phyloP scores from a whole-genome alignment of 23 tunicate genomes.

The Pegea sp. region DNA sequence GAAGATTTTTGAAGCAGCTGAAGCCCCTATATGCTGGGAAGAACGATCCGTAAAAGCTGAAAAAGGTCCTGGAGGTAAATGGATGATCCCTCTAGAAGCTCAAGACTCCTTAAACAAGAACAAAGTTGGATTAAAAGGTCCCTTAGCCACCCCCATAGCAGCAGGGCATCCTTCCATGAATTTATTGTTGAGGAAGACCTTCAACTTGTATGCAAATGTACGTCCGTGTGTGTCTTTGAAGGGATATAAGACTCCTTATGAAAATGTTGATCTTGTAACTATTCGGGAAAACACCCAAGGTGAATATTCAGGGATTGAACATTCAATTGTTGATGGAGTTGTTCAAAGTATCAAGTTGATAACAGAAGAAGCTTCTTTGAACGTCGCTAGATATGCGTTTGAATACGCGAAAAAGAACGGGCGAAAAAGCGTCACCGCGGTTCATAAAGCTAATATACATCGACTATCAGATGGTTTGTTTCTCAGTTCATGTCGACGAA shows the following conservation, averaged over 20 bases:
- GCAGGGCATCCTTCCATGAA: conserved; percentile 99
- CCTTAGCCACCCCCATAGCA: conserved; percentile 83
- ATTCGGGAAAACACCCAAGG: conserved; percentile 95
- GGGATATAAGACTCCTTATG: conserved; percentile 83
- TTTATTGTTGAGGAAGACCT: conserved; percentile 70
- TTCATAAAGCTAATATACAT: conserved; percentile 91
- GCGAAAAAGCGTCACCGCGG: conserved; percentile 75
- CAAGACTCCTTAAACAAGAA: conserved; percentile 79
- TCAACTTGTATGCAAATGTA: conserved; percentile 86
- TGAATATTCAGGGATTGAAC: conserved; percentile 96
- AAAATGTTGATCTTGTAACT: conserved; percentile 77
- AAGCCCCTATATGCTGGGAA: conserved; percentile 87
- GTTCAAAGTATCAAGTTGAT: conserved; percentile 88
- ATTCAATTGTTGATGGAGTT: conserved; percentile 78
- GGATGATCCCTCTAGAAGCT: conserved; percentile 76
- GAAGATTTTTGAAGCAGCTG: conserved; percentile 96
- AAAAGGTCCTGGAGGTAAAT: conserved; percentile 90
- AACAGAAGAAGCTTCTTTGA: conserved; percentile 80
- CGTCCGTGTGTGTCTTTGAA: conserved; percentile 86
- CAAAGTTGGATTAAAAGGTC: conserved; percentile 91
- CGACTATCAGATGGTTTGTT: conserved; percentile 87
- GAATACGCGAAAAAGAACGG: conserved; percentile 83
- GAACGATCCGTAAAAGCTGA: conserved; percentile 81
- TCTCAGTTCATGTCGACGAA: conserved; percentile 69
- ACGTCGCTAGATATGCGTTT: conserved; percentile 81